Base-by-base conservation (phyloP, 1,140 invertebrate genomes). In the Conus betulinus region DNA sequence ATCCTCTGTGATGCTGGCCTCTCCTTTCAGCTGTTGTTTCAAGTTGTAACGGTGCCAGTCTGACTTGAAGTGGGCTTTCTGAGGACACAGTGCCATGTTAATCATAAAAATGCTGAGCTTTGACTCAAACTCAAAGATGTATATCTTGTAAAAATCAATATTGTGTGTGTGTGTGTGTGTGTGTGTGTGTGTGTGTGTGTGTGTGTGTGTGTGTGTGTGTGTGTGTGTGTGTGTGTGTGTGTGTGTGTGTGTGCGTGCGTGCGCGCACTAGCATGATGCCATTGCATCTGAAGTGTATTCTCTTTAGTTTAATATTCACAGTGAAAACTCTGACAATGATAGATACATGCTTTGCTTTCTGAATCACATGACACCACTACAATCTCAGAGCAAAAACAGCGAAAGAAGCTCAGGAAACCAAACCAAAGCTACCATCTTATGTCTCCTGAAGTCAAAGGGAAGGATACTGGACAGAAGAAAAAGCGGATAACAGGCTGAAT, bases 21-120 rank as follows among this genome's bases (percentile, higher is more conserved):
- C 83, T 55, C 91, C 91, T 88, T 90, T 91, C 8, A 95, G 83
- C 79, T 91, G 89, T 52, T 87, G 91, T 87, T 93, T 93, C 51
- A 95, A 87, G 87, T 95, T 95, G 85, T 93, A 95, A 87, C 93
- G 88, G 87, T 95, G 94, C 91, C 93, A 94, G 88, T 95, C 94
- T 78, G 91, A 92, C 92, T 96, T 97, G 90, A 96, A 97, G 94
- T 97, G 97, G 39, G 96, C 91, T 89, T 88, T 92, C 92, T 93
- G 87, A 55, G 90, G 88, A 60, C 5, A 87, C 84, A 81, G 39
- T 53, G n/a, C 88, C 27, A 55, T 57, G 17, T 81, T 53, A 60
- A 71, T 52, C 71, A 23, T 15, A 20, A 60, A 57, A 27, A 39
- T 39, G 20, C 27, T 13, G 17, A 57, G 39, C 39, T 39, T 39